A percentile compares a stretch with the other conserved stretches of the same genome.
Conservation (phyloP, 2,113 vertebrate genomes). For the Rana temporaria region DNA sequence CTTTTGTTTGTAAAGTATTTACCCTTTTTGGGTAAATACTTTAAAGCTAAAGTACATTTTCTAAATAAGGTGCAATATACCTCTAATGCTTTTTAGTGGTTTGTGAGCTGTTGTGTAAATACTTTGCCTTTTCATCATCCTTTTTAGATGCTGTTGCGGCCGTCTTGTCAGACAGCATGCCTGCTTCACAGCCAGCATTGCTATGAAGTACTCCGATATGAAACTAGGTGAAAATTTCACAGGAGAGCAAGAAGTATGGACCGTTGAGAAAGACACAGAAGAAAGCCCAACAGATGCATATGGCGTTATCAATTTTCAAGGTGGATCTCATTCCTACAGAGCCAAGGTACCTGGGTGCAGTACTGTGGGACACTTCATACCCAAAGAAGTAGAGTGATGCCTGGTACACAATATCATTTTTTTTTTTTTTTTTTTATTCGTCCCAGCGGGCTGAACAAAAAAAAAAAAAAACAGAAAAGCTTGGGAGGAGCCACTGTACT, state of each 20-base stretch:
- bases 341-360: slow-evolving; percentile 82
- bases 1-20: no score
- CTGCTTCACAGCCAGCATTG: slow-evolving; percentile 94
- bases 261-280: slow-evolving; percentile 95
- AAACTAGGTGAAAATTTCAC: slow-evolving; percentile 87
- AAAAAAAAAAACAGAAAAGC: no score
- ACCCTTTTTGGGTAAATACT: not conserved
- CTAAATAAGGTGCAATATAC: not conserved
- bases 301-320: slow-evolving; percentile 98
- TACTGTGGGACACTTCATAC: not conserved
- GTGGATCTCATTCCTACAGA: slow-evolving; percentile 97
- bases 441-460: no score
- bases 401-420: no score
- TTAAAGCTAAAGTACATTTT: not conserved
- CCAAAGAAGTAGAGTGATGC: no score
- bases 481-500: no score
- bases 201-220: slow-evolving; percentile 95
- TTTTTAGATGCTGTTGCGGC: slow-evolving; percentile 91
- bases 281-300: slow-evolving; percentile 94
- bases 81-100: not conserved
- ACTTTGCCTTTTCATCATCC: not conserved
- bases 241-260: slow-evolving; percentile 89
- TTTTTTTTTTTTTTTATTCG: no score
- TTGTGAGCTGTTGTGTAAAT: not conserved
- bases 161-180: slow-evolving; percentile 95